phyloP scores from a whole-genome alignment of 1,140 invertebrate species.

The Globodera rostochiensis region DNA sequence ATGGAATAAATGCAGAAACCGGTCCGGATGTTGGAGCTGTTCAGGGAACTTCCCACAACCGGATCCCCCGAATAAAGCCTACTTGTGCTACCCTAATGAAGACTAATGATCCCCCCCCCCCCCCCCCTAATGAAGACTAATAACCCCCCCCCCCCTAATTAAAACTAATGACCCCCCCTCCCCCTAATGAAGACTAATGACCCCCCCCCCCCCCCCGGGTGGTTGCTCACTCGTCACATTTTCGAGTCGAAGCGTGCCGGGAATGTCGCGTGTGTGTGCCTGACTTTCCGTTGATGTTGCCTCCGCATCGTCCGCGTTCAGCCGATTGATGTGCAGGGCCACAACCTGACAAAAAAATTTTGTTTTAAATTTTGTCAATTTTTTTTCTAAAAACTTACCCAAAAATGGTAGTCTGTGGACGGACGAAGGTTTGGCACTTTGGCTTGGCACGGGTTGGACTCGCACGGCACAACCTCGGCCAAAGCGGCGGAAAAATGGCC shows the following conservation, averaged over 20 bases:
- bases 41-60: too few species aligned
- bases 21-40: too few species aligned
- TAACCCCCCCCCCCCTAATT: too few species aligned
- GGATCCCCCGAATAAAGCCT: too few species aligned
- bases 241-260: conserved; percentile 58
- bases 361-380: too few species aligned
- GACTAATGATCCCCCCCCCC: too few species aligned
- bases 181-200: too few species aligned
- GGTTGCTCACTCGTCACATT: conserved; percentile 57
- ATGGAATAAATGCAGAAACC: too few species aligned
- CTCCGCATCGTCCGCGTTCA: conserved; percentile 63
- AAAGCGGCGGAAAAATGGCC: conserved; percentile 46
- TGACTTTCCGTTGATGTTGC: conserved; percentile 56
- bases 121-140: too few species aligned
- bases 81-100: too few species aligned
- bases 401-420: conserved; percentile 63
- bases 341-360: conserved; percentile 47
- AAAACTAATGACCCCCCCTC: too few species aligned
- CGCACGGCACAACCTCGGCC: conserved; percentile 56
- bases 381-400: conserved; percentile 37
- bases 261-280: conserved; percentile 57
- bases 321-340: conserved; percentile 57
- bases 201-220: too few species aligned
- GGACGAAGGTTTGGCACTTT: conserved; percentile 63
- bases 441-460: conserved; percentile 57